Conservation (phyloP, 2,797 vertebrate species). For the Rhynchonycteris naso region DNA sequence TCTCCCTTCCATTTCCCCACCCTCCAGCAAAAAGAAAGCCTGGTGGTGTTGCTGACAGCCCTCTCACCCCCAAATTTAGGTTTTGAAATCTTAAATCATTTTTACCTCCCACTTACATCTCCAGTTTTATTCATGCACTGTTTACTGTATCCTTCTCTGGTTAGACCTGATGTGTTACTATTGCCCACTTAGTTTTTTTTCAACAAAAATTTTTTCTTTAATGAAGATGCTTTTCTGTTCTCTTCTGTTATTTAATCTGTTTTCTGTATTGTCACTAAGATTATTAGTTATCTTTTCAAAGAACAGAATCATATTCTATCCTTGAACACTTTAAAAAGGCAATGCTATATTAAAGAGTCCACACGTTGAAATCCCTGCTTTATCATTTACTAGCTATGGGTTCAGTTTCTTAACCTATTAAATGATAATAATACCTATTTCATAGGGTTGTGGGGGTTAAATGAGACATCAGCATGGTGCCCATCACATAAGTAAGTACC, state of each 20-base stretch:
- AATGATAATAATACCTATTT: neutral
- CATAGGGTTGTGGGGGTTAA: neutral
- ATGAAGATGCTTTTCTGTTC: neutral
- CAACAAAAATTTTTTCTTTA: neutral
- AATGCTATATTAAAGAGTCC: neutral
- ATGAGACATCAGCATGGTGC: neutral
- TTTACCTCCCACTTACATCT: neutral
- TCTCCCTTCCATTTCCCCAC: neutral
- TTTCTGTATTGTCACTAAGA: neutral
- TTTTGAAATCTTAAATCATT: neutral
- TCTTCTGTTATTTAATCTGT: neutral
- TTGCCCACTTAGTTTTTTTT: neutral
- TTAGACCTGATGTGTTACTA: neutral
- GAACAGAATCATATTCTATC: neutral
- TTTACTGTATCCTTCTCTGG: neutral
- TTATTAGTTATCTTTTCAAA: constrained; percentile 25
- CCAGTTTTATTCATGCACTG: neutral
- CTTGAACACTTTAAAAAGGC: constrained; percentile 7
- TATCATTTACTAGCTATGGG: neutral
- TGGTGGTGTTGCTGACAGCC: neutral
- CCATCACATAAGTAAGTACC: neutral
- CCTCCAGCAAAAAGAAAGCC: neutral
- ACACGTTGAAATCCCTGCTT: neutral
- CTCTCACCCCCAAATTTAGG: neutral
- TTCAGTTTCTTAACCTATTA: neutral